phyloP scores from a whole-genome alignment of 2,797 vertebrate genomes.

The Psittacula derbiana region DNA sequence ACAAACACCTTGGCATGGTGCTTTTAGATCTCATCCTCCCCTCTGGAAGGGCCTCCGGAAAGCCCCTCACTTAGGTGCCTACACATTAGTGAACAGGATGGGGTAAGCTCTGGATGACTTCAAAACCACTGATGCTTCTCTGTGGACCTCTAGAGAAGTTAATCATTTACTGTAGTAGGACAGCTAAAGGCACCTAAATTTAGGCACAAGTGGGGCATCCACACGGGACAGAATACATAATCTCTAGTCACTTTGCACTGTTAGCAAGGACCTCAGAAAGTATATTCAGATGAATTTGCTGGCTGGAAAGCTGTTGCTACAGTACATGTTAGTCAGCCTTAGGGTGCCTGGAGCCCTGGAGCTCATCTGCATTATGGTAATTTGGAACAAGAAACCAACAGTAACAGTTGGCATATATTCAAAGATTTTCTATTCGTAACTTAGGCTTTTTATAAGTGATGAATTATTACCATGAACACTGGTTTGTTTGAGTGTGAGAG shows the following conservation, averaged over 20 bases:
- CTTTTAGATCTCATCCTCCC: background rate
- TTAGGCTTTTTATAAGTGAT: constrained; percentile 30
- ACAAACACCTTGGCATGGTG: background rate
- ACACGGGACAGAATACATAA: background rate
- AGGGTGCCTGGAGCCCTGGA: background rate
- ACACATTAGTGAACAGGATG: background rate
- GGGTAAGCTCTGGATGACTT: background rate
- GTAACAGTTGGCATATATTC: constrained; percentile 27
- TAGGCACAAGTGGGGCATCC: background rate
- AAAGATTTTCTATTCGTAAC: constrained; percentile 55
- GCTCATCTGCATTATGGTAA: constrained; percentile 50
- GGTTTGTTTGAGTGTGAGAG: constrained; percentile 24
- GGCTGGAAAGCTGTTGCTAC: background rate
- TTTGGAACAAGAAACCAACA: constrained; percentile 46
- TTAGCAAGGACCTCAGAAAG: background rate
- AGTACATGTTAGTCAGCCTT: background rate
- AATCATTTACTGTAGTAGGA: background rate
- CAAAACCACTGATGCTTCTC: background rate
- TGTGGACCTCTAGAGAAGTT: background rate
- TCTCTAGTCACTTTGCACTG: background rate
- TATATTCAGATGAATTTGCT: background rate
- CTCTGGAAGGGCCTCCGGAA: background rate
- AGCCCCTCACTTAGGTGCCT: background rate
- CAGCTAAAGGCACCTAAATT: background rate
- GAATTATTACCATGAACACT: constrained; percentile 9